A percentile compares a stretch with the other conserved stretches of the same genome.
These are phyloP conservation scores for Sebastes ruberrimus DNA, from an alignment of 2,797 vertebrate genomes.

Conservation along the genomic window DNA sequence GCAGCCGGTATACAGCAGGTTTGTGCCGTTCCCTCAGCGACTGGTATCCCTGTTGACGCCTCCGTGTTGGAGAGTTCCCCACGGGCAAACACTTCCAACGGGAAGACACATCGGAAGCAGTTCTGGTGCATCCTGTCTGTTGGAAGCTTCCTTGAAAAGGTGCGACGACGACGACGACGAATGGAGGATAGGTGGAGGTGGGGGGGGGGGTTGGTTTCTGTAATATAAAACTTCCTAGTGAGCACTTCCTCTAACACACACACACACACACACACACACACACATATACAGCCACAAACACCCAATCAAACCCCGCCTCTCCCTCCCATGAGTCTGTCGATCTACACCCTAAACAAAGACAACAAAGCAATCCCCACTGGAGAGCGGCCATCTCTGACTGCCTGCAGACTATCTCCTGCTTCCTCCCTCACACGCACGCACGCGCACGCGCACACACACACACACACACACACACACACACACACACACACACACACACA, in stretches of 20 bases:
- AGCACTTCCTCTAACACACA: not conserved
- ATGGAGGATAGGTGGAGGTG: constrained; percentile 5
- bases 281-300: not conserved
- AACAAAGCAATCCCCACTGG: constrained; percentile 76
- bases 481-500: fast-evolving
- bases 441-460: not conserved
- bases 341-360: constrained; percentile 73
- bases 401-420: constrained; percentile 22
- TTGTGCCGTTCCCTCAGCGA: constrained; percentile 51
- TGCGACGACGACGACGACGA: not conserved
- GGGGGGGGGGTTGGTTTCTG: not conserved
- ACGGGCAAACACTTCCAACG: constrained; percentile 53
- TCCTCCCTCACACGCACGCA: not conserved
- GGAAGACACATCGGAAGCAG: constrained; percentile 31
- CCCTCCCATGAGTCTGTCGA: constrained; percentile 58
- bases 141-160: constrained; percentile 42
- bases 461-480: not conserved
- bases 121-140: constrained; percentile 24
- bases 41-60: constrained; percentile 41
- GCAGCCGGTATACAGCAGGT: not conserved
- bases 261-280: not conserved
- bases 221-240: constrained; percentile 7
- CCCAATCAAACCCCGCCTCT: constrained; percentile 9
- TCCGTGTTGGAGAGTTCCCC: constrained; percentile 55
- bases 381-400: constrained; percentile 59